Percentiles rank a stretch among this genome's conserved stretches.
Evolutionary conservation across 2,888 invertebrate species (phyloP).

Genomic region (Cataglyphis cursor): DNA sequence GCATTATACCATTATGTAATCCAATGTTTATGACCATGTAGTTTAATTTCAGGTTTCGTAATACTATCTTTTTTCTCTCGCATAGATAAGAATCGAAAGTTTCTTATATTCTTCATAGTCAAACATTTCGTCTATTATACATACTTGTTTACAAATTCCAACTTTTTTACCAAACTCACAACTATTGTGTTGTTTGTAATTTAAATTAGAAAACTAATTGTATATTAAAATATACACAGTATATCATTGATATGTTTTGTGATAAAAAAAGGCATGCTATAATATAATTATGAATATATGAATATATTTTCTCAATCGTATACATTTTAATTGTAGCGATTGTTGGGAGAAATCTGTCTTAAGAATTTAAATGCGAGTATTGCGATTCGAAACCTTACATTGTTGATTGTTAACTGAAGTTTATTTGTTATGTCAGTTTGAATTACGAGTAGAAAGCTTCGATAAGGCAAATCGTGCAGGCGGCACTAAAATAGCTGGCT

Average conservation of each 20-base stretch:
- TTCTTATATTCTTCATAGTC: neutral
- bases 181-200: neutral
- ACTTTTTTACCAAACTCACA: neutral
- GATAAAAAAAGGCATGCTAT: neutral
- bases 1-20: slow-evolving; percentile 18
- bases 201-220: slow-evolving; percentile 4
- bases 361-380: slow-evolving; percentile 35
- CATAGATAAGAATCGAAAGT: neutral
- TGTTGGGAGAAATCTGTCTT: neutral
- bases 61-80: slow-evolving; percentile 17
- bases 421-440: slow-evolving; percentile 68
- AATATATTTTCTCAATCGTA: neutral
- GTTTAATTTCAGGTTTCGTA: slow-evolving; percentile 25
- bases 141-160: neutral
- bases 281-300: neutral
- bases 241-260: neutral
- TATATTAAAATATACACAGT: neutral
- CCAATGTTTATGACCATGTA: slow-evolving; percentile 1
- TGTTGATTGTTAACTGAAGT: slow-evolving; percentile 72
- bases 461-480: slow-evolving; percentile 69
- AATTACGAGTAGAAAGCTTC: slow-evolving; percentile 76
- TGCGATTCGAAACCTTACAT: slow-evolving; percentile 49
- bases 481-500: slow-evolving; percentile 64
- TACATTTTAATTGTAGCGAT: neutral
- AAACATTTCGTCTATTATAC: slow-evolving; percentile 9